A percentile compares a stretch with the other conserved stretches of the same genome.
Conservation (phyloP, 1,140 invertebrate species). For the Drosophila saltans region DNA sequence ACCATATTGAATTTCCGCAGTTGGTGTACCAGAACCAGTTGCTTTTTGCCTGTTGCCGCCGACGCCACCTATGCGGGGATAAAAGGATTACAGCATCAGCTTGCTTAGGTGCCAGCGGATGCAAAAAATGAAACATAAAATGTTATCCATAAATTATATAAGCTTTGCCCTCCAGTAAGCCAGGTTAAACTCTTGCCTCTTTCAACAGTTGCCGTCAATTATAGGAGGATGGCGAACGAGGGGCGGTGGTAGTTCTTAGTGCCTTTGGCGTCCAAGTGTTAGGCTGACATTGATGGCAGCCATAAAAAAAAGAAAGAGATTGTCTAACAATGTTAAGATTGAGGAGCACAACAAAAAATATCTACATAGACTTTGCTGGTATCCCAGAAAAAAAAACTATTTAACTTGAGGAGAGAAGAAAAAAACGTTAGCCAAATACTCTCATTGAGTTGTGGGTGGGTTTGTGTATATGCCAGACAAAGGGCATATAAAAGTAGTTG, state of each 20-base stretch:
- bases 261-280: neutral
- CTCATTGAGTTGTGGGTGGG: neutral
- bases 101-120: slow-evolving; percentile 7
- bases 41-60: neutral
- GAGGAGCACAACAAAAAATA: neutral
- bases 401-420: neutral
- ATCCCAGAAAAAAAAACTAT: neutral
- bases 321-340: neutral
- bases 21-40: slow-evolving; percentile 8
- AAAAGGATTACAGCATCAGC: slow-evolving; percentile 6
- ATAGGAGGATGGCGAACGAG: neutral
- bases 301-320: slow-evolving; percentile 9
- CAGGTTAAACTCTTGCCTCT: slow-evolving; percentile 1
- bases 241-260: neutral
- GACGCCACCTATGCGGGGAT: neutral
- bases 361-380: neutral
- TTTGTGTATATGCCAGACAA: neutral
- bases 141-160: slow-evolving; percentile 8
- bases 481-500: too few species aligned
- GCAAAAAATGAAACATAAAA: slow-evolving; percentile 2
- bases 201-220: slow-evolving; percentile 4
- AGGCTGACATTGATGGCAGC: slow-evolving; percentile 10
- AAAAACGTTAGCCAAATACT: neutral
- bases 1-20: slow-evolving; percentile 7
- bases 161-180: neutral